Base-by-base conservation (phyloP, 2,888 invertebrate species). In the Cylindroiulus punctatus region DNA sequence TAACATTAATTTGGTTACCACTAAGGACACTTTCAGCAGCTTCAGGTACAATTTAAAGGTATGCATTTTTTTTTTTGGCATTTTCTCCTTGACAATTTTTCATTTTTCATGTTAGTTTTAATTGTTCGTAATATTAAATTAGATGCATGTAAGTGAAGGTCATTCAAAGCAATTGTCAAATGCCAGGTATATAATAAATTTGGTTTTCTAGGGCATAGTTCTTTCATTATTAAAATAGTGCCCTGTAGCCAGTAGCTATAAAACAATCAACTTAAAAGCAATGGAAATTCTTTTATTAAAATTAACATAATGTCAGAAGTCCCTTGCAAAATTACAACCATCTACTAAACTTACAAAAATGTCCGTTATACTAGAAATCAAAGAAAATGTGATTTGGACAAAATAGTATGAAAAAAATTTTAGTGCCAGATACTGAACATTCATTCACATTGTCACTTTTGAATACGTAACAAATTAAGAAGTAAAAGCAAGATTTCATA, bases 31-130 rank as follows among this genome's bases (percentile, higher is more conserved):
- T 76, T 76, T 76, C 76, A 76, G 26, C 30, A 30, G 30, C 30
- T 76, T 76, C 76, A 76, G 76, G 76, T 76, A 76, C 76, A 30
- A 76, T 76, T 76, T 52, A 26, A 76, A 30, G 76, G 76, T 76
- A 30, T 14, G 30, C 76, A 76, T 76, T 2, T 30, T 14, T 2
- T 30, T 14, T 17, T 76, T 76, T 12, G n/a, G 76, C n/a, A 30
- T 14, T 30, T 76, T 76, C 26, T 76, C 14, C 26, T 65, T 76
- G 30, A 5, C n/a, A 52, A 52, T 52, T 52, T 47, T 47, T n/a
- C n/a, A n/a, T n/a, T n/a, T n/a, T n/a, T n/a, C n/a, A n/a, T n/a
- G n/a, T n/a, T n/a, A n/a, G n/a, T n/a, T n/a, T n/a, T n/a, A n/a
- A n/a, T 40, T 40, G 8, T 40, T 40, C 40, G 8, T 40, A 8